Evolutionary conservation across 2,113 vertebrate genomes (phyloP).

Genomic region (Cyanistes caeruleus): DNA sequence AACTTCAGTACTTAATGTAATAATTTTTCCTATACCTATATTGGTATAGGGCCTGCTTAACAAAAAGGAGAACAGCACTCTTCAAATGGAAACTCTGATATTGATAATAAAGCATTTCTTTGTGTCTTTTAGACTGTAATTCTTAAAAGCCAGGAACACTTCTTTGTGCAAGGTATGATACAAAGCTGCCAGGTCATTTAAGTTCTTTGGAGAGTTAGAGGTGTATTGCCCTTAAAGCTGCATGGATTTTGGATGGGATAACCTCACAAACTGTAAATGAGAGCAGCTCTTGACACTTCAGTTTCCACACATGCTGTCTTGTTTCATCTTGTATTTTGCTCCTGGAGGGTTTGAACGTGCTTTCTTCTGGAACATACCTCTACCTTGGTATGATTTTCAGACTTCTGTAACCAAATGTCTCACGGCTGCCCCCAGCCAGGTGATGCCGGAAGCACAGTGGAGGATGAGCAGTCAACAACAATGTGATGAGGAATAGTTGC

Average conservation of each 20-base stretch:
- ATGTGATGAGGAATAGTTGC: neutral
- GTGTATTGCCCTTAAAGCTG: neutral
- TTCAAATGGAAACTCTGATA: neutral
- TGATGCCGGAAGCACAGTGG: neutral
- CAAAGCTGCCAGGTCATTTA: neutral
- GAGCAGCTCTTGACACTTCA: neutral
- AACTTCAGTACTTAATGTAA: neutral
- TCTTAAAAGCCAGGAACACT: neutral
- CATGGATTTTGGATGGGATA: neutral
- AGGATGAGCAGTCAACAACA: neutral
- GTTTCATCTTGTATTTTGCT: neutral
- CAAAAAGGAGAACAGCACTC: neutral
- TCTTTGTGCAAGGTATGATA: neutral
- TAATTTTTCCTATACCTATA: neutral
- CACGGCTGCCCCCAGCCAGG: neutral
- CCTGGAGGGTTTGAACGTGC: neutral
- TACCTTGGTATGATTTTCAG: neutral
- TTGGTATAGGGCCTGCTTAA: neutral
- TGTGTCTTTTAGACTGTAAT: neutral
- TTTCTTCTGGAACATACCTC: neutral
- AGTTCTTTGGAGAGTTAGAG: neutral
- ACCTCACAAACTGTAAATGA: neutral
- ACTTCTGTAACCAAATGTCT: neutral
- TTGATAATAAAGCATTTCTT: neutral
- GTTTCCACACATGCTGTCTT: neutral